phyloP scores from a whole-genome alignment of 2,797 vertebrate genomes.

The Brachyrhaphis roseni region DNA sequence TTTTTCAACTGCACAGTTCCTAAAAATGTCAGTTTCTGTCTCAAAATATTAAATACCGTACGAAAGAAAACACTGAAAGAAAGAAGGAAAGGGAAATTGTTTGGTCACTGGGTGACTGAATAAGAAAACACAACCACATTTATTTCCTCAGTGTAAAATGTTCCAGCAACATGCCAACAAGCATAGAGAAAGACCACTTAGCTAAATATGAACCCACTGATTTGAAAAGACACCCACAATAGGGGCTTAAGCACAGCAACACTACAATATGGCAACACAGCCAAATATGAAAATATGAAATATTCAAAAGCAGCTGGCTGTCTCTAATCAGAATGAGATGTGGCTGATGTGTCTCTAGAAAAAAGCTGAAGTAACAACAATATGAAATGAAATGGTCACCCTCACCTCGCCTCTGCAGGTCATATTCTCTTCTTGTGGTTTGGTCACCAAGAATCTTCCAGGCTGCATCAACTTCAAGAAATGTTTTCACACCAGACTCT shows the following conservation, averaged over 20 bases:
- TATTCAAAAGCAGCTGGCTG: background rate
- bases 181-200: background rate
- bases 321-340: background rate
- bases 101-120: background rate
- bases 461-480: constrained; percentile 68
- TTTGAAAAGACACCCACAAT: background rate
- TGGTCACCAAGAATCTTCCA: constrained; percentile 68
- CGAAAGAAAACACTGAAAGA: background rate
- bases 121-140: too few relatives aligned
- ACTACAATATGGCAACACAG: background rate
- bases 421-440: constrained; percentile 59
- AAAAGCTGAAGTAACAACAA: background rate
- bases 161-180: background rate
- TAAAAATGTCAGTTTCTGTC: background rate
- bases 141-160: too few relatives aligned
- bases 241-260: background rate
- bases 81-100: background rate
- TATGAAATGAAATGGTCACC: background rate
- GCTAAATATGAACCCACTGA: background rate
- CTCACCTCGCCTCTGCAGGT: constrained; percentile 67
- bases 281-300: background rate
- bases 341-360: background rate
- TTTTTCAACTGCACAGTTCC: background rate
- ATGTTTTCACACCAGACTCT: constrained; percentile 55
- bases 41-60: background rate